phyloP scores from a whole-genome alignment of 2,797 vertebrate species.

The Xenentodon cancila region DNA sequence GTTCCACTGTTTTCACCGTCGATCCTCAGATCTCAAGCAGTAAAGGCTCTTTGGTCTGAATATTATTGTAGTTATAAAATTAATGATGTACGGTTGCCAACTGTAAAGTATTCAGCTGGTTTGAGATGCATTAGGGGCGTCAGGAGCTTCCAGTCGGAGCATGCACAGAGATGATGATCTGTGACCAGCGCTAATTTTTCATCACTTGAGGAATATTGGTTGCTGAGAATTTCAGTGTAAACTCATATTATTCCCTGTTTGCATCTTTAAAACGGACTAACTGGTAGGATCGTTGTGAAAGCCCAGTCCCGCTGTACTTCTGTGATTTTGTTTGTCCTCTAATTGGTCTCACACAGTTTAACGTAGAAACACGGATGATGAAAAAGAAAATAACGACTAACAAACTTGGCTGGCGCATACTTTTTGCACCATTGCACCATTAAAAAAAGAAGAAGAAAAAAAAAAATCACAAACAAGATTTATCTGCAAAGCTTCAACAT shows the following conservation, averaged over 20 bases:
- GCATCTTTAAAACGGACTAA: slow-evolving; percentile 1
- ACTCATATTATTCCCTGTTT: slow-evolving; percentile 17
- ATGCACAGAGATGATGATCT: slow-evolving; percentile 22
- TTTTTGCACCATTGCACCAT: no score
- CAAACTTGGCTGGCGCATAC: no score
- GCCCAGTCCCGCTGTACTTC: no score
- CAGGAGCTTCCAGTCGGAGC: not conserved
- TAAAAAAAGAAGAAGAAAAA: no score
- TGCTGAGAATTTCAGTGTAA: slow-evolving; percentile 11
- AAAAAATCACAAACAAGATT: no score
- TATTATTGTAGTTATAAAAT: slow-evolving; percentile 10
- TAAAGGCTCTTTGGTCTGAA: not conserved
- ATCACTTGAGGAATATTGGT: slow-evolving; percentile 11
- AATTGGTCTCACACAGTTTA: no score
- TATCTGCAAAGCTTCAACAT: no score
- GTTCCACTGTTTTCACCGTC: not conserved
- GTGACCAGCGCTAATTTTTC: slow-evolving; percentile 1
- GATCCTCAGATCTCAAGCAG: slow-evolving; percentile 2
- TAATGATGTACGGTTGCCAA: slow-evolving; percentile 1
- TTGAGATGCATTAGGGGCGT: slow-evolving; percentile 2
- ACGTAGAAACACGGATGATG: no score
- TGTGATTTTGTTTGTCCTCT: no score
- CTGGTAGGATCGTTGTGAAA: no score
- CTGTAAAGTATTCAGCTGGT: slow-evolving; percentile 8
- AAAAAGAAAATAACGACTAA: no score